Base-by-base conservation (phyloP, 2,797 vertebrate genomes). In the Parauchenoglanis punctatus region DNA sequence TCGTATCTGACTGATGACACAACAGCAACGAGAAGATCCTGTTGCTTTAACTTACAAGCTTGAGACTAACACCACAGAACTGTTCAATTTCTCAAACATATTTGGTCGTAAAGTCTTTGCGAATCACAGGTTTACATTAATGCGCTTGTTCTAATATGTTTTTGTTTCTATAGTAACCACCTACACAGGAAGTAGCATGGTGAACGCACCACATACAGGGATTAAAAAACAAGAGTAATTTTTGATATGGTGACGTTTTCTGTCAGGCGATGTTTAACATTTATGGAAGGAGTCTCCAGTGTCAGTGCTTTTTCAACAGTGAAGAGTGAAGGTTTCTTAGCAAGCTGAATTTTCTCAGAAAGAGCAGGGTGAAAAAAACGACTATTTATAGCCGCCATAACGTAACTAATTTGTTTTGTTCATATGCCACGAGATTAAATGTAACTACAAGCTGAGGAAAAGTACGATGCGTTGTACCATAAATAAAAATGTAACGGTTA, bases 1-100 rank as follows among this genome's bases (percentile, higher is more conserved):
- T 72, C 28, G 52, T 58, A 83, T 70, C 44, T 12, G n/a, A 83
- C 46, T 18, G n/a, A 58, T 80, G 63, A 52, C 81, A 67, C 81
- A 65, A 56, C 77, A 80, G 56, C 54, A 59, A 31, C 17, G 25
- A 28, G 18, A 58, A 59, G 18, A 80, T 40, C 17, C n/a, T 31
- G 52, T 78, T 78, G 54, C 76, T 31, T 54, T 54, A 18, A 78
- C 52, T 23, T 11, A 54, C 49, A 52, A 76, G 46, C 13, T 56
- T 15, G 52, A 78, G 52, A 20, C 11, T 23, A 6, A 35, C 15
- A 28, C 52, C 75, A 31, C 75, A 31, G 75, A 13, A 18, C 15
- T 75, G 23, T n/a, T 52, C 28, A 23, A 8, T 23, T 23, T 59
- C 28, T 78, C 76, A 40, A 59, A 59, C 7, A 10, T 25, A 56